Evolutionary conservation across 1,140 invertebrate genomes (phyloP).

Genomic region (Zophobas atratus): DNA sequence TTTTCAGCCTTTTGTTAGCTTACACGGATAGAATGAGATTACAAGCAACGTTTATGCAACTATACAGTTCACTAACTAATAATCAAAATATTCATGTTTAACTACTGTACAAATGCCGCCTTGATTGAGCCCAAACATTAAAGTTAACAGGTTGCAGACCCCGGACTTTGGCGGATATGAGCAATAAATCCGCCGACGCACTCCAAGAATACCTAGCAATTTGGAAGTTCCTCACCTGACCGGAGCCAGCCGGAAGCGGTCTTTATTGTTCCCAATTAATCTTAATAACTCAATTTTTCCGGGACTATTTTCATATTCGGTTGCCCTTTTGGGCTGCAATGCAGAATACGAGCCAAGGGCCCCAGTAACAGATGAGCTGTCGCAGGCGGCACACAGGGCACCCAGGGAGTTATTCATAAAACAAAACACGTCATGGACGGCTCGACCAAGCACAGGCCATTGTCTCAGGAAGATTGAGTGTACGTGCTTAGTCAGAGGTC

Average conservation of each 20-base stretch:
- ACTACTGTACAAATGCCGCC: too few species aligned
- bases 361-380: slow-evolving; percentile 57
- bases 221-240: slow-evolving; percentile 3
- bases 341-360: slow-evolving; percentile 46
- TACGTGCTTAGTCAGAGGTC: slow-evolving; percentile 58
- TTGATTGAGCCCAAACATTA: too few species aligned
- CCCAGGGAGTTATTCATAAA: slow-evolving; percentile 58
- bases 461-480: slow-evolving; percentile 58
- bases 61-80: too few species aligned
- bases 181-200: too few species aligned
- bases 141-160: too few species aligned
- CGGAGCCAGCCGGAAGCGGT: background rate
- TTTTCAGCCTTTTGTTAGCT: too few species aligned
- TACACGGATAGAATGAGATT: too few species aligned
- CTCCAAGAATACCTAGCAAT: background rate
- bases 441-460: slow-evolving; percentile 54
- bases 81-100: too few species aligned
- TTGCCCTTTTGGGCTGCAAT: slow-evolving; percentile 26
- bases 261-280: slow-evolving; percentile 26
- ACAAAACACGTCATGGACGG: slow-evolving; percentile 57
- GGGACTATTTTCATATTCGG: slow-evolving; percentile 7
- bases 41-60: too few species aligned
- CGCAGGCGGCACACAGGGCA: slow-evolving; percentile 53
- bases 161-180: too few species aligned
- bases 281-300: slow-evolving; percentile 33